A percentile compares a stretch with the other conserved stretches of the same genome.
phyloP scores from a whole-genome alignment of 37 sponge, comb jelly and placozoan species.

The Bolinopsis microptera region DNA sequence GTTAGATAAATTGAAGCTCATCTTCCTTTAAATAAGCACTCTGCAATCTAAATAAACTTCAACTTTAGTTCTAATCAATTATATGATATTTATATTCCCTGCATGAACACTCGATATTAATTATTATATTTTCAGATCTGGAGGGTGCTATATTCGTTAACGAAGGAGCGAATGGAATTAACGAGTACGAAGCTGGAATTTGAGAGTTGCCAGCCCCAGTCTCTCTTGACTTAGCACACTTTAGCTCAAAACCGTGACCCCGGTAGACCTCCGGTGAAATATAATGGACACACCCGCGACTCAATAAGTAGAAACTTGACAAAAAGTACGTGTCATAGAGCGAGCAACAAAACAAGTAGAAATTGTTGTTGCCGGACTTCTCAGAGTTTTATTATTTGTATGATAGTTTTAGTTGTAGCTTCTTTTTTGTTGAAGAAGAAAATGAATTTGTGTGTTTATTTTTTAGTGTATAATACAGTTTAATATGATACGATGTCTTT shows the following conservation, averaged over 20 bases:
- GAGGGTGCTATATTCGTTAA: slow-evolving; percentile 52
- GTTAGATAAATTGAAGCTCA: too few relatives aligned
- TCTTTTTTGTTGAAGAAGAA: background rate
- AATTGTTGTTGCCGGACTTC: background rate
- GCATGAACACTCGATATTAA: background rate
- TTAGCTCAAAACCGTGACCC: too few relatives aligned
- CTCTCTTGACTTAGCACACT: too few relatives aligned
- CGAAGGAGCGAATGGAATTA: background rate
- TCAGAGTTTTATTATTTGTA: background rate
- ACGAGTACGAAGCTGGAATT: slow-evolving; percentile 51
- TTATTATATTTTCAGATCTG: slow-evolving; percentile 27
- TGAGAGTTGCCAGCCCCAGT: background rate
- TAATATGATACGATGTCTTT: too few relatives aligned
- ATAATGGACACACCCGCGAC: background rate
- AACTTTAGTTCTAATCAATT: background rate
- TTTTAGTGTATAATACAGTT: background rate
- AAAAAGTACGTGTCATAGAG: background rate
- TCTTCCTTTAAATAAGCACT: too few relatives aligned
- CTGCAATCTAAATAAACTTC: too few relatives aligned
- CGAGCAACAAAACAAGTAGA: too few relatives aligned
- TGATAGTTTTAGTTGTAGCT: background rate
- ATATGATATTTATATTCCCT: background rate
- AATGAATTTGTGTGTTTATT: too few relatives aligned
- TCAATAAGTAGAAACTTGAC: background rate
- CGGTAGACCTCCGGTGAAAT: too few relatives aligned